phyloP scores from a whole-genome alignment of 1,140 invertebrate genomes.

The Pogonognathellus flavescens region DNA sequence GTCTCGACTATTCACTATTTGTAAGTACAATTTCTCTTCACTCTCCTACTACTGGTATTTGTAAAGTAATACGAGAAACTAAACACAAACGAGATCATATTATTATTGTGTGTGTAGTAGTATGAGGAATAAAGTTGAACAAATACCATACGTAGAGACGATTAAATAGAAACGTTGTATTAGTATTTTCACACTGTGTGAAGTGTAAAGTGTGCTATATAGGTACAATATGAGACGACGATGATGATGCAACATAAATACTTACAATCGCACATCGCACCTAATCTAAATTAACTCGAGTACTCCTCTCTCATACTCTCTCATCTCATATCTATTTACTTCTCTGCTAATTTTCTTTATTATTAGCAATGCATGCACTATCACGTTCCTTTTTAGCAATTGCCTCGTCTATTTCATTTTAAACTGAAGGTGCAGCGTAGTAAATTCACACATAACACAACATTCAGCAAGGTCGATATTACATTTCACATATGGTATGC shows the following conservation, averaged over 20 bases:
- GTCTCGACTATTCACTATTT: neutral
- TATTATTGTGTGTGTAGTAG: neutral
- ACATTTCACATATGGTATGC: no score
- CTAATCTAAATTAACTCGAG: slow-evolving; percentile 61
- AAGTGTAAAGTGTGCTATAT: neutral
- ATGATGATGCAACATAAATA: neutral
- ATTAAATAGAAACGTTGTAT: neutral
- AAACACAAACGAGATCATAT: no score
- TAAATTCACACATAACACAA: no score
- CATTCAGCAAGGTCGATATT: no score
- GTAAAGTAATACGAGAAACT: no score
- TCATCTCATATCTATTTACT: neutral
- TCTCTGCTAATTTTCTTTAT: slow-evolving; percentile 26
- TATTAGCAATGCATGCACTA: slow-evolving; percentile 22
- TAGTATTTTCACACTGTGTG: neutral
- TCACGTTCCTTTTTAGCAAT: no score
- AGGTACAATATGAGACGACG: no score
- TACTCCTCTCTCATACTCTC: neutral
- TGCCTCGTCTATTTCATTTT: no score
- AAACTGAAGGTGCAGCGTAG: no score
- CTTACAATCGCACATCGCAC: slow-evolving; percentile 45
- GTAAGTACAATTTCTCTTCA: no score
- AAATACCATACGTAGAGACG: neutral
- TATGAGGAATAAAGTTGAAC: neutral
- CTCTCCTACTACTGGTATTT: no score